Conservation (phyloP, 2,888 invertebrate genomes). For the Scaptomyza tumidula region DNA sequence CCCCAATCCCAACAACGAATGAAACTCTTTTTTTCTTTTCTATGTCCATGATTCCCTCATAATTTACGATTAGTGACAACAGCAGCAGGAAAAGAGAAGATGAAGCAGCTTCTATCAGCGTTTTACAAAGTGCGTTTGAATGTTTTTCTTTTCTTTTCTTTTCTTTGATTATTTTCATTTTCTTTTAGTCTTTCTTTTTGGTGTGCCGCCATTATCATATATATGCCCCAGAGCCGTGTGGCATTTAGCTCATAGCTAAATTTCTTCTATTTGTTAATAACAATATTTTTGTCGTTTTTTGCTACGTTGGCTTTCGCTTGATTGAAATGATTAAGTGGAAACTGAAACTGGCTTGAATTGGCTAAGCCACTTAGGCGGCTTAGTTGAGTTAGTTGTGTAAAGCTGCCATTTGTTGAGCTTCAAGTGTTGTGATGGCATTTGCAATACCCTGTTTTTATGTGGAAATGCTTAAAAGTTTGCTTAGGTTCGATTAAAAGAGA, state of each 20-base stretch:
- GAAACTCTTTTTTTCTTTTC: constrained; percentile 29
- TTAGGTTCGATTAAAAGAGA: no score
- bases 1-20: neutral
- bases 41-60: constrained; percentile 58
- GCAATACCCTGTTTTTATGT: constrained; percentile 3
- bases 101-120: constrained; percentile 36
- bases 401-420: constrained; percentile 34
- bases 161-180: constrained; percentile 6
- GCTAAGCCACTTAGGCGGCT: constrained; percentile 27
- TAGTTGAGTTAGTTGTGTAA: constrained; percentile 38
- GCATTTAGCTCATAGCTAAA: constrained; percentile 1
- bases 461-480: no score
- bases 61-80: constrained; percentile 66
- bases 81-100: constrained; percentile 1
- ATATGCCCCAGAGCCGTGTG: constrained; percentile 22
- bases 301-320: constrained; percentile 62
- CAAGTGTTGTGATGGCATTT: neutral
- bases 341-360: constrained; percentile 49
- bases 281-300: constrained; percentile 60
- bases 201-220: constrained; percentile 43
- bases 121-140: constrained; percentile 60
- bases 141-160: constrained; percentile 34
- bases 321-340: constrained; percentile 66
- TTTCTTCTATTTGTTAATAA: constrained; percentile 52
- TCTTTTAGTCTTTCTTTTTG: constrained; percentile 3